These are phyloP conservation scores for Tetragonisca angustula DNA, from an alignment of 2,888 invertebrate species.

Conservation along the genomic window DNA sequence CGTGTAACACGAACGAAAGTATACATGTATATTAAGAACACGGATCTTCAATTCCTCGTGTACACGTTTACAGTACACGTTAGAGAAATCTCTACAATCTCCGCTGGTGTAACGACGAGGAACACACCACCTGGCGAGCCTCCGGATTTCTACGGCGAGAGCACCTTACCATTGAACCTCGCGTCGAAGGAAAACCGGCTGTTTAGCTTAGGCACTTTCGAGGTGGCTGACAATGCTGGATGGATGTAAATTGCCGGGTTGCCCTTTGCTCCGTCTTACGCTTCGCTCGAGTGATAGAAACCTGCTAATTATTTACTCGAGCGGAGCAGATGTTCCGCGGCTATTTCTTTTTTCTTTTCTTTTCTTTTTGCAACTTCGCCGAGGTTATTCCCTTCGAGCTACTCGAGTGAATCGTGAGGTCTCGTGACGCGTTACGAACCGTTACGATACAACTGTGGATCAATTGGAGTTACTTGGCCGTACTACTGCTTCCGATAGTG, in stretches of 20 bases:
- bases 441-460: background rate
- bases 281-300: conserved; percentile 18
- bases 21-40: too few species aligned
- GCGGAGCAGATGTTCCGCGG: conserved; percentile 9
- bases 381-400: background rate
- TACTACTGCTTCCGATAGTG: too few species aligned
- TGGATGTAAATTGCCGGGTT: conserved; percentile 25
- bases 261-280: background rate
- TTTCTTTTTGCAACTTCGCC: background rate
- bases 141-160: background rate
- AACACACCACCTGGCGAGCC: conserved; percentile 11
- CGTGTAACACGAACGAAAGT: too few species aligned
- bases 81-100: too few species aligned
- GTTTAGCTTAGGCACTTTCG: background rate
- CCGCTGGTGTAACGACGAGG: background rate
- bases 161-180: background rate
- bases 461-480: background rate
- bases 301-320: conserved; percentile 15
- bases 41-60: too few species aligned
- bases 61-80: too few species aligned
- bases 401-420: background rate
- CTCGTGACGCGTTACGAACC: background rate
- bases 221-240: conserved; percentile 7
- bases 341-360: background rate
- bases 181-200: background rate